These are phyloP conservation scores for Scaptodrosophila latifasciaeformis DNA, from an alignment of 2,888 invertebrate genomes.

Conservation along the genomic window DNA sequence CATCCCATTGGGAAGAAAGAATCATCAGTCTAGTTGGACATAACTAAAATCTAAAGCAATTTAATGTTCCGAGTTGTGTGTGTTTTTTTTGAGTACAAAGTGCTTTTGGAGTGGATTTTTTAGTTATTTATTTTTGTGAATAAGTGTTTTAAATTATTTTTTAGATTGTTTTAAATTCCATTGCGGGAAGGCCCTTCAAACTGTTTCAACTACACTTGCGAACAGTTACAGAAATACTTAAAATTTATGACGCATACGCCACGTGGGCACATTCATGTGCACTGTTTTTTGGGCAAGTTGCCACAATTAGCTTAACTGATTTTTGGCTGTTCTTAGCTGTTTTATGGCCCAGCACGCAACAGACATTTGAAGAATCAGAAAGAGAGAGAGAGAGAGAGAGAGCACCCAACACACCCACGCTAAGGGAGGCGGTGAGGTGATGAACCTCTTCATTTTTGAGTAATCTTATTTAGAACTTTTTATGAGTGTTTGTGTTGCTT, in stretches of 20 bases:
- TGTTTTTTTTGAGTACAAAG: too few relatives aligned
- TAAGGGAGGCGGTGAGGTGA: too few relatives aligned
- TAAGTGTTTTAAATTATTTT: constrained; percentile 1
- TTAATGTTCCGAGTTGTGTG: constrained; percentile 15
- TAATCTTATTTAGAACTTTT: constrained; percentile 2
- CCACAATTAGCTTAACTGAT: constrained; percentile 44
- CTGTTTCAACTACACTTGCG: constrained; percentile 22
- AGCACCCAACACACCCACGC: too few relatives aligned
- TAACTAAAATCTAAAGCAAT: too few relatives aligned
- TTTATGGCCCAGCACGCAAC: constrained; percentile 4
- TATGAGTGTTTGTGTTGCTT: not conserved
- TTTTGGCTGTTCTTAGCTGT: constrained; percentile 1
- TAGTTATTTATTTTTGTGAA: constrained; percentile 20
- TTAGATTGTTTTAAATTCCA: constrained; percentile 4
- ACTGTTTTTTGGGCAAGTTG: constrained; percentile 14
- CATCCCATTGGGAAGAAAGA: too few relatives aligned
- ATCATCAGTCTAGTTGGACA: too few relatives aligned
- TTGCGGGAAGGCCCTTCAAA: constrained; percentile 18
- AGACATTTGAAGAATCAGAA: not conserved
- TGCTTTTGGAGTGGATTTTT: constrained; percentile 19
- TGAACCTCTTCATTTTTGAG: not conserved
- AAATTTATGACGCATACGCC: constrained; percentile 45
- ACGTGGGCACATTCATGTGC: constrained; percentile 15
- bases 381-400: too few relatives aligned
- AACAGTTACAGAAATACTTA: constrained; percentile 14